These are phyloP conservation scores for Polypedilum pembai DNA, from an alignment of 1,140 invertebrate genomes.

Conservation along the genomic window DNA sequence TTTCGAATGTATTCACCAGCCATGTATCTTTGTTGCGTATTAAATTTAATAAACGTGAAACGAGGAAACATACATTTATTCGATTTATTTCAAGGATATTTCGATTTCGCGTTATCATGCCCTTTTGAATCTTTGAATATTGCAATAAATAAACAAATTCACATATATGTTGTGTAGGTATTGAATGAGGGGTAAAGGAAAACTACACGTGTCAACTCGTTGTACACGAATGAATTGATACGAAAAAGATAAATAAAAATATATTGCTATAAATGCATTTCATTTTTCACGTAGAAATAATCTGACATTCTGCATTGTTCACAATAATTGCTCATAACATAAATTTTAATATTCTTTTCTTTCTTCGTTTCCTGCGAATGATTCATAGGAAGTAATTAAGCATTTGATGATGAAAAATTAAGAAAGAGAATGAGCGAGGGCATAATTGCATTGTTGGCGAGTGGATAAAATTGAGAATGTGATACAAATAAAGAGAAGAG, in stretches of 20 bases:
- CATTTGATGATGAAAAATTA: slow-evolving; percentile 3
- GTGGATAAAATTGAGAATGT: too few species aligned
- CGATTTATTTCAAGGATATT: background rate
- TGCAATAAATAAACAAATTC: too few species aligned
- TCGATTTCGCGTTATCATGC: background rate
- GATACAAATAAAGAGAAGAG: too few species aligned
- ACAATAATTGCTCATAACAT: too few species aligned
- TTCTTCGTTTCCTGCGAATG: too few species aligned
- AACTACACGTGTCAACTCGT: background rate
- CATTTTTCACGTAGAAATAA: too few species aligned
- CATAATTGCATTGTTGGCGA: background rate
- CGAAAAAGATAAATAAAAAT: too few species aligned
- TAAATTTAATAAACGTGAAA: slow-evolving; percentile 14
- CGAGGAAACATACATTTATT: background rate
- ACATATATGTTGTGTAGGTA: background rate
- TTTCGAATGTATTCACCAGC: background rate
- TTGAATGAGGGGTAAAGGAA: background rate
- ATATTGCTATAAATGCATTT: too few species aligned
- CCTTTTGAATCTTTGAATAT: too few species aligned
- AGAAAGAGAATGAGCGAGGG: background rate
- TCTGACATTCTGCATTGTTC: too few species aligned
- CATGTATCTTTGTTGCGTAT: slow-evolving; percentile 3
- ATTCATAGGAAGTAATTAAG: background rate
- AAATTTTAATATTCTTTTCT: too few species aligned
- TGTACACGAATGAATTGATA: background rate